These are phyloP conservation scores for Allophyes oxyacanthae DNA, from an alignment of 2,888 invertebrate genomes.

Conservation along the genomic window DNA sequence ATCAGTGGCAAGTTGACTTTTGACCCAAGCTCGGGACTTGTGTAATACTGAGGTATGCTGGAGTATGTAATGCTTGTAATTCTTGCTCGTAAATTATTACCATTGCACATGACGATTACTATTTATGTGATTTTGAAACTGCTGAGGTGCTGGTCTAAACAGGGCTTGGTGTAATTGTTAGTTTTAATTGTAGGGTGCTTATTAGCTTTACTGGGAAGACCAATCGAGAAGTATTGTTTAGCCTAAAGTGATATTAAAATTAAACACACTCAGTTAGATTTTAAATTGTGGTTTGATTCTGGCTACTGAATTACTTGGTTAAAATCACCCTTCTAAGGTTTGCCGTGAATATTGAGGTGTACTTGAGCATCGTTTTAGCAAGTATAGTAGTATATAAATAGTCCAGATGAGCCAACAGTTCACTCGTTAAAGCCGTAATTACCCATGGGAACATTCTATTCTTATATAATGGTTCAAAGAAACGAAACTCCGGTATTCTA, in stretches of 20 bases:
- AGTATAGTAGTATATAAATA: too few species aligned
- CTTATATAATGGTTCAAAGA: constrained; percentile 31
- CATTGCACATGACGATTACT: constrained; percentile 12
- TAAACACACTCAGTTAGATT: too few species aligned
- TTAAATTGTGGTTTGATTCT: background rate
- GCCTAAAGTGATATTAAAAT: background rate
- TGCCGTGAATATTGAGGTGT: background rate
- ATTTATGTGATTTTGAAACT: constrained; percentile 21
- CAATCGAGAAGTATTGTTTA: background rate
- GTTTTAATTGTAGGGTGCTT: constrained; percentile 5
- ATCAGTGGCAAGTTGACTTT: constrained; percentile 39
- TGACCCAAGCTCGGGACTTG: constrained; percentile 39
- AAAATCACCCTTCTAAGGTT: background rate
- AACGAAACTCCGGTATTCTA: constrained; percentile 51
- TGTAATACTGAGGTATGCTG: constrained; percentile 19
- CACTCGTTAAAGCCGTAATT: constrained; percentile 12
- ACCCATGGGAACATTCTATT: constrained; percentile 42
- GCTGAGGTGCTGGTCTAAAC: background rate
- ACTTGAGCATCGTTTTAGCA: background rate
- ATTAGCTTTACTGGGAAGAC: background rate
- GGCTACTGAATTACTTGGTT: background rate
- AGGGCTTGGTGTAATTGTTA: background rate
- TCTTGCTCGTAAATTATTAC: constrained; percentile 35
- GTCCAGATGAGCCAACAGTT: background rate
- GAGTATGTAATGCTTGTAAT: constrained; percentile 15